A percentile compares a stretch with the other conserved stretches of the same genome.
phyloP scores from a whole-genome alignment of 2,888 invertebrate genomes.

The Habrosyne pyritoides region DNA sequence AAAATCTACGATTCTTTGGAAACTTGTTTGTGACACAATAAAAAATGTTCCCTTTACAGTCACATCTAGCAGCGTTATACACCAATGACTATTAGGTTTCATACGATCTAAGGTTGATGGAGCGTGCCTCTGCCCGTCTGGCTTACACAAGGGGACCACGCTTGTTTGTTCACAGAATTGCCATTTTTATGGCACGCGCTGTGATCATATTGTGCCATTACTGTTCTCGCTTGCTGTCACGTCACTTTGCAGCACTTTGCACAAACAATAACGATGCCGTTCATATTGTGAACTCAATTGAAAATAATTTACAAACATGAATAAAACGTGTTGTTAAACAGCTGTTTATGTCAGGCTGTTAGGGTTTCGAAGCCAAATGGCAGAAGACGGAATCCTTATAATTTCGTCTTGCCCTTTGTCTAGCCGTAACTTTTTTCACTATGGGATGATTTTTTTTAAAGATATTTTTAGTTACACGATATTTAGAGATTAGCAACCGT shows the following conservation, averaged over 20 bases:
- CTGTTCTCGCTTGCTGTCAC: slow-evolving; percentile 30
- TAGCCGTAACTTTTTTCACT: too few species aligned
- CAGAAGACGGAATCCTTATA: too few species aligned
- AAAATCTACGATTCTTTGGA: too few species aligned
- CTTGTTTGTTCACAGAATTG: slow-evolving; percentile 64
- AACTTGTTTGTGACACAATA: not conserved
- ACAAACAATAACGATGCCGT: not conserved
- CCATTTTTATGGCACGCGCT: slow-evolving; percentile 60
- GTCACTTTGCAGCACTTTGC: slow-evolving; percentile 28
- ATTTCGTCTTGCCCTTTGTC: too few species aligned
- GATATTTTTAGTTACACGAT: too few species aligned
- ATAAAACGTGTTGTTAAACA: not conserved
- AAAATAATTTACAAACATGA: not conserved
- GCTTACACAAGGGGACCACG: slow-evolving; percentile 42
- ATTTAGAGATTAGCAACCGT: too few species aligned
- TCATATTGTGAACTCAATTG: not conserved
- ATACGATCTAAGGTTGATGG: slow-evolving; percentile 54
- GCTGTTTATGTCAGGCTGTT: not conserved
- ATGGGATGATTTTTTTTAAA: too few species aligned
- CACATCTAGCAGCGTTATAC: slow-evolving; percentile 18
- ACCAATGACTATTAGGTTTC: slow-evolving; percentile 52
- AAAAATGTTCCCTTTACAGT: slow-evolving; percentile 9
- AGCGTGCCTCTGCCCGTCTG: slow-evolving; percentile 46
- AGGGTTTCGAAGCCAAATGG: too few species aligned
- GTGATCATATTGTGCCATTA: slow-evolving; percentile 51